Evolutionary conservation across 2,797 vertebrate genomes (phyloP).

Genomic region (Sciurus vulgaris): DNA sequence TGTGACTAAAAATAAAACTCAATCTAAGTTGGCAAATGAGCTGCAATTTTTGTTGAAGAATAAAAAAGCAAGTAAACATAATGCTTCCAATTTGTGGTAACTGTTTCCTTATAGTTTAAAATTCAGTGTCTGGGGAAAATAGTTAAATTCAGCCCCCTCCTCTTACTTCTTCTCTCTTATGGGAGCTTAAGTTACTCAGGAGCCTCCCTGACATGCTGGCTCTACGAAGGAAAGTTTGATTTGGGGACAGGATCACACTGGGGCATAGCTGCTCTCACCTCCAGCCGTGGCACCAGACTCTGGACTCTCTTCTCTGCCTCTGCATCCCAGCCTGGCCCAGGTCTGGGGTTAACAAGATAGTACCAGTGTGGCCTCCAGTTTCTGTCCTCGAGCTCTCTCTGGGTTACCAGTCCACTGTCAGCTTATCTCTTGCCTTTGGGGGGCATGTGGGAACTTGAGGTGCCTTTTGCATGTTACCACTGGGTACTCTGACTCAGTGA

Average conservation of each 20-base stretch:
- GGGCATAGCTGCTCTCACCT: background rate
- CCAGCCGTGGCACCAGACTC: background rate
- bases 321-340: no score
- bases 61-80: background rate
- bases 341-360: no score
- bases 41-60: conserved; percentile 33
- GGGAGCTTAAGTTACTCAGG: background rate
- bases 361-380: background rate
- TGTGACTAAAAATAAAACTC: conserved; percentile 52
- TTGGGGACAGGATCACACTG: background rate
- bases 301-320: no score
- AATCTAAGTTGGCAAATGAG: conserved; percentile 38
- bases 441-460: background rate
- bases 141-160: background rate
- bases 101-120: conserved; percentile 23
- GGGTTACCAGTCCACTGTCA: background rate
- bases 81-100: background rate
- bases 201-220: background rate
- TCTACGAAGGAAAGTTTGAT: background rate
- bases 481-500: background rate
- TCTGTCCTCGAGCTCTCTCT: background rate
- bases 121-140: background rate
- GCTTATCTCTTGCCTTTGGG: background rate
- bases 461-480: background rate
- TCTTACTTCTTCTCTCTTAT: background rate